Base-by-base conservation (phyloP, 2,113 vertebrate genomes). In the Litocranius walleri region DNA sequence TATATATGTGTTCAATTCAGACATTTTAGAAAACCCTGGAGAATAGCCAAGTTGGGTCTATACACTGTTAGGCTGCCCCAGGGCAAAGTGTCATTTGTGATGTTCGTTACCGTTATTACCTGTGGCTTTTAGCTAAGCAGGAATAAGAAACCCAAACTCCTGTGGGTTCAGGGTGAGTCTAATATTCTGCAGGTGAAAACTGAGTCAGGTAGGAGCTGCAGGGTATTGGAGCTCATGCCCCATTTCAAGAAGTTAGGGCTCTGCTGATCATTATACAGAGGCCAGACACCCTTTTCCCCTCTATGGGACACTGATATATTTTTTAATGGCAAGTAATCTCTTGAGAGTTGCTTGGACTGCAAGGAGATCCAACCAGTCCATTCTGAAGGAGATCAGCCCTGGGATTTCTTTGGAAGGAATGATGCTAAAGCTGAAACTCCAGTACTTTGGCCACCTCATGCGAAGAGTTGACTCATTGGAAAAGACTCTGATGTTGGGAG, bases 81-180 rank as follows among this genome's bases (percentile, higher is more conserved):
- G n/a, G 54, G 40, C 16, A 0, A 8, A 12, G 54, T 16, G 80
- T 43, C 50, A 2, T 1, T 25, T 11, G 52, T 19, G 64, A 48
- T 3, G 50, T 36, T 50, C 21, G 27, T 77, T 62, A 78, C 54
- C 17, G 2, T 45, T 9, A 57, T 40, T 67, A 19, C 50, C 1
- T 7, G 9, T 54, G 91, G 64, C 90, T 7, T 11, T 27, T 3
- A 6, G 23, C 23, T 33, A 12, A 14, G 15, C 12, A 43, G 43
- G 15, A 71, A 6, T 0, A 9, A 61, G 67, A 83, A 30, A 1
- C 23, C 48, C 17, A 25, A 30, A n/a, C 30, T 4, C n/a, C 62
- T 8, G 0, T 48, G 23, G 56, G 16, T 27, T 17, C 14, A 5
- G 48, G 56, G 30, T 23, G 1, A 1, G 4, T 0, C 48, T 0